Base-by-base conservation (phyloP, 2,888 invertebrate genomes). In the Noctua janthe region DNA sequence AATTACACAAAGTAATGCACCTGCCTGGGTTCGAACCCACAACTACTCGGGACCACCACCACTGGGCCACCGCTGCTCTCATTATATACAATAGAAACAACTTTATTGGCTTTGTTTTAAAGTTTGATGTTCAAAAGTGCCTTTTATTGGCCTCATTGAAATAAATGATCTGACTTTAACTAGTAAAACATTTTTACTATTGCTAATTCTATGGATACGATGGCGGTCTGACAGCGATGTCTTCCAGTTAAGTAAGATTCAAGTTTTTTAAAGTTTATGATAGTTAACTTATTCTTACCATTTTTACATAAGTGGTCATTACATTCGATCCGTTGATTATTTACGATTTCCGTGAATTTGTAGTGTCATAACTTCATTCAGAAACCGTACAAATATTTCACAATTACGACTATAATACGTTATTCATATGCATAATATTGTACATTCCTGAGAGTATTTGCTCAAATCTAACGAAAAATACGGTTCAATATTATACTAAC, bases 271-370 rank as follows among this genome's bases (percentile, higher is more conserved):
- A 49, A 35, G 7, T 47, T 20, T 47, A 71, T 66, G 5, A 17
- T n/a, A 8, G n/a, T 54, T 5, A 13, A 29, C 49, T 29, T 11
- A 20, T 3, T 56, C 49, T 62, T 15, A 35, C 0, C 3, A 35
- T 79, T 6, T 43, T n/a, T 15, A 29, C 7, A 29, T 7, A 17
- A 64, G 54, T 39, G 7, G 23, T 56, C 5, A 67, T 1, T 10
- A 7, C 29, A 15, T 35, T 81, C 11, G 15, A 70, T 54, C 11
- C 2, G 51, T 39, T 67, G 20, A 35, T 54, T 72, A 59, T 71
- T 77, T 29, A 82, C 17, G n/a, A 67, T 81, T 71, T 81, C 82
- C 81, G 51, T 67, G 10, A 59, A 71, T 71, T 67, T 66, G 29
- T 71, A 43, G n/a, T 23, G 23, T 6, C 15, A 67, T 71, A 71